phyloP scores from a whole-genome alignment of 2,113 vertebrate genomes.

The Illadopsis cleaveri region DNA sequence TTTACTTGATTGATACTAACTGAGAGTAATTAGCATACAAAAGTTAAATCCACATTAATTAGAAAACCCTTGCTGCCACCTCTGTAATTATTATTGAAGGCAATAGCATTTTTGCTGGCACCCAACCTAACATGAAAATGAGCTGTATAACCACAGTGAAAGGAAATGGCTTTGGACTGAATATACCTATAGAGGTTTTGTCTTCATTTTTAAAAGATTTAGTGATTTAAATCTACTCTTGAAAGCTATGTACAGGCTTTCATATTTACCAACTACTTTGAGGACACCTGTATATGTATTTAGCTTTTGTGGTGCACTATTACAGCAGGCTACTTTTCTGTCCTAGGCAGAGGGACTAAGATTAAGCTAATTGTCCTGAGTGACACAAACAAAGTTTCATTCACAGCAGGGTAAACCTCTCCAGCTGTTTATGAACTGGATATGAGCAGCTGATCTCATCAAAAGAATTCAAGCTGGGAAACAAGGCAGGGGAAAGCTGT shows the following conservation, averaged over 20 bases:
- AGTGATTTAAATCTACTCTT: neutral
- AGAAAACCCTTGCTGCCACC: neutral
- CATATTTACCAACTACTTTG: neutral
- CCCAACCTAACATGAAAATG: fast-evolving
- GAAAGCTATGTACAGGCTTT: neutral
- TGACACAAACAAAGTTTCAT: slow-evolving; percentile 17
- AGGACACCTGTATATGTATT: neutral
- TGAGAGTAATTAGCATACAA: slow-evolving; percentile 28
- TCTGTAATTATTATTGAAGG: neutral
- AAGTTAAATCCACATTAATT: slow-evolving; percentile 25
- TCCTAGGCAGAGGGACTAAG: neutral
- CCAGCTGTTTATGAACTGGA: slow-evolving; percentile 17
- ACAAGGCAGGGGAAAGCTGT: neutral
- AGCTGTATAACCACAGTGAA: neutral
- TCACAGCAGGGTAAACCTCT: slow-evolving; percentile 33
- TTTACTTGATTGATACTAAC: slow-evolving; percentile 33
- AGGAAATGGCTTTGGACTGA: neutral
- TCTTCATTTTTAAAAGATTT: neutral
- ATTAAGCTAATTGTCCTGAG: neutral
- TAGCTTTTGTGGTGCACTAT: fast-evolving
- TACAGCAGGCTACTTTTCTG: neutral
- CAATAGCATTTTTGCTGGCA: neutral
- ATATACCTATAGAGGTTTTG: neutral
- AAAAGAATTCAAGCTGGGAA: slow-evolving; percentile 12
- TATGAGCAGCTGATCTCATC: slow-evolving; percentile 16